Evolutionary conservation across 2,113 vertebrate species (phyloP), one percentile per base, ranked within the genome.

Genomic region (Stercorarius parasiticus): DNA sequence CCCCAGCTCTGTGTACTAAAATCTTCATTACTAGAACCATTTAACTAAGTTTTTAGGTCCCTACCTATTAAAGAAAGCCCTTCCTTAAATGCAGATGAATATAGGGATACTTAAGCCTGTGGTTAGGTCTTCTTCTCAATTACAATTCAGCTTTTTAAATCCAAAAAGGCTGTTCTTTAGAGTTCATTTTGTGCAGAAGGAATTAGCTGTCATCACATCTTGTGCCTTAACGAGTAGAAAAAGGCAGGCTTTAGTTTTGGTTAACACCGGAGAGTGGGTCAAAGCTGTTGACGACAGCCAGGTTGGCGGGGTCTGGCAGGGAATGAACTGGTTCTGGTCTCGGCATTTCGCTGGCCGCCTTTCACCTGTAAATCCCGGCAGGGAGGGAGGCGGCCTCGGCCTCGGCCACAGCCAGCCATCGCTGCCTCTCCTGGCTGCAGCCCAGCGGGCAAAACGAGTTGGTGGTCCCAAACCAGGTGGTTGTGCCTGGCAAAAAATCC

Each of bases 101-200:
- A 34, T 14, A 53, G 36, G 0, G 1, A 38, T 32, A 56, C 5
- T 27, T n/a, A 34, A 64, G 20, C 3, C 11, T n/a, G 25, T 66
- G 15, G 1, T 85, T 58, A 53, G 13, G 26, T 59, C 15, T 15
- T 82, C 61, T 64, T 53, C 42, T 83, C 42, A 34, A 36, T 8
- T 62, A 13, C 25, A n/a, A 13, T 78, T 87, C 61, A 89, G 17
- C 42, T 67, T 59, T 95, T 72, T 40, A 79, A 93, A 85, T 85
- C 82, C 78, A 93, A 90, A 96, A 96, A 84, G 93, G 26, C 27
- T 88, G 26, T 45, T 94, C 53, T 80, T 80, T 43, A 73, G 53
- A 55, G n/a, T 16, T 25, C 9, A 18, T 70, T 82, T 80, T 70
- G 6, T 59, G 40, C 13, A 59, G 36, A 72, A 53, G 13, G 27